Conservation (phyloP, 1,140 invertebrate genomes). For the Ephestia elutella region DNA sequence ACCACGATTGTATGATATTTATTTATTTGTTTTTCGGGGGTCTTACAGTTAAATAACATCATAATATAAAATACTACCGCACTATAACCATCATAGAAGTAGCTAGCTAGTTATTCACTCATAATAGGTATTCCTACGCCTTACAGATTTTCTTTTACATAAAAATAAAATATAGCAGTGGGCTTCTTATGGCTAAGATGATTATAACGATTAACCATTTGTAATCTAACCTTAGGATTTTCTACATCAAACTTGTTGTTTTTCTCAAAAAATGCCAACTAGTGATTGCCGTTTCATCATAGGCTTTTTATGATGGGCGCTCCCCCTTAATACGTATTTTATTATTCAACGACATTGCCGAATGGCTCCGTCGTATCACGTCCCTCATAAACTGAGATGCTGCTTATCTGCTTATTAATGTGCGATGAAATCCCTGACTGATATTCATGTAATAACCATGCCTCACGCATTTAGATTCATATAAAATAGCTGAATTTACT, state of each 20-base stretch:
- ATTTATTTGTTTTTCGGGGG: no score
- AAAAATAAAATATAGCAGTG: no score
- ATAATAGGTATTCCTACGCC: no score
- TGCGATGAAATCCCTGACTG: constrained; percentile 3
- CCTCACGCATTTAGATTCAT: neutral
- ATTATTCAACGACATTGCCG: constrained; percentile 6
- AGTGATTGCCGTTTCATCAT: constrained; percentile 2
- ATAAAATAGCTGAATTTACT: no score
- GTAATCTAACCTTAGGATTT: neutral
- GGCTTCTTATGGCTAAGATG: no score
- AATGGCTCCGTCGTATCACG: neutral
- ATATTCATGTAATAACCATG: neutral
- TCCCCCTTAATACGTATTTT: constrained; percentile 4
- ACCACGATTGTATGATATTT: no score
- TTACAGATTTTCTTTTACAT: no score
- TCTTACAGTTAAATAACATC: no score
- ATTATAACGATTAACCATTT: no score
- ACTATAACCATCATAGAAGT: no score
- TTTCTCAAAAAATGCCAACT: neutral
- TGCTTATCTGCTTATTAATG: constrained; percentile 9
- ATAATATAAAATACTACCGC: no score
- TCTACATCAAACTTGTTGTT: neutral
- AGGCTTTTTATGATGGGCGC: constrained; percentile 6
- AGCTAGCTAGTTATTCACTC: no score
- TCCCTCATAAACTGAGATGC: constrained; percentile 6